Evolutionary conservation across 2,888 invertebrate species (phyloP).

Genomic region (Scaptomyza parva): DNA sequence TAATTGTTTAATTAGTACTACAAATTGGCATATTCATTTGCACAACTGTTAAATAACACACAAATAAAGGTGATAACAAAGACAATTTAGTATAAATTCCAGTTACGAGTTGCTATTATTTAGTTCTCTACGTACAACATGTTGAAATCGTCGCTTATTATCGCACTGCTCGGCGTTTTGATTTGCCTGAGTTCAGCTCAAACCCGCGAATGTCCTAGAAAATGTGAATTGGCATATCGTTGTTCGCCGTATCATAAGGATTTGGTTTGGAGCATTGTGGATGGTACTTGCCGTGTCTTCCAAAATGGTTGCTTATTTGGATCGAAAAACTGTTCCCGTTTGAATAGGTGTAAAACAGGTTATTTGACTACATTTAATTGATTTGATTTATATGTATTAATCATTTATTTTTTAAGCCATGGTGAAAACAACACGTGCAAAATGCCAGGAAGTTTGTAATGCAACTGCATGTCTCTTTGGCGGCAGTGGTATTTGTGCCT

Average conservation of each 20-base stretch:
- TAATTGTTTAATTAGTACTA: background rate
- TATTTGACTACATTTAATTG: background rate
- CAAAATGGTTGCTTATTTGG: slow-evolving; percentile 55
- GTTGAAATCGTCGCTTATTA: slow-evolving; percentile 6
- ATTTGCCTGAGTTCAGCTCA: slow-evolving; percentile 21
- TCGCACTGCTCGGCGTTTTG: slow-evolving; percentile 8
- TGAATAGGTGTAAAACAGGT: slow-evolving; percentile 45
- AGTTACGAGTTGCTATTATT: background rate
- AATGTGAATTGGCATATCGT: slow-evolving; percentile 13
- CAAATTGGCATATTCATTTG: background rate
- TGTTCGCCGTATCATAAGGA: slow-evolving; percentile 42
- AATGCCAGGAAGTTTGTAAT: slow-evolving; percentile 11
- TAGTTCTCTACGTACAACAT: slow-evolving; percentile 22
- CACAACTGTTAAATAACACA: background rate
- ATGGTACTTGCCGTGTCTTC: slow-evolving; percentile 43
- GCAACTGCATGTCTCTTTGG: slow-evolving; percentile 27
- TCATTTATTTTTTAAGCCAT: slow-evolving; percentile 20
- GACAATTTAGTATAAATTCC: slow-evolving; percentile 14
- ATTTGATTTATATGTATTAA: no score
- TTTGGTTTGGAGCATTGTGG: slow-evolving; percentile 41
- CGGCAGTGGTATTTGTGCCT: slow-evolving; percentile 34
- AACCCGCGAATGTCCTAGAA: slow-evolving; percentile 18
- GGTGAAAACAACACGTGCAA: slow-evolving; percentile 7
- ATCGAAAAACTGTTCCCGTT: slow-evolving; percentile 43
- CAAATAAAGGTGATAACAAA: slow-evolving; percentile 16